These are phyloP conservation scores for Drosophila micromelanica DNA, from an alignment of 1,140 invertebrate species.

Conservation along the genomic window DNA sequence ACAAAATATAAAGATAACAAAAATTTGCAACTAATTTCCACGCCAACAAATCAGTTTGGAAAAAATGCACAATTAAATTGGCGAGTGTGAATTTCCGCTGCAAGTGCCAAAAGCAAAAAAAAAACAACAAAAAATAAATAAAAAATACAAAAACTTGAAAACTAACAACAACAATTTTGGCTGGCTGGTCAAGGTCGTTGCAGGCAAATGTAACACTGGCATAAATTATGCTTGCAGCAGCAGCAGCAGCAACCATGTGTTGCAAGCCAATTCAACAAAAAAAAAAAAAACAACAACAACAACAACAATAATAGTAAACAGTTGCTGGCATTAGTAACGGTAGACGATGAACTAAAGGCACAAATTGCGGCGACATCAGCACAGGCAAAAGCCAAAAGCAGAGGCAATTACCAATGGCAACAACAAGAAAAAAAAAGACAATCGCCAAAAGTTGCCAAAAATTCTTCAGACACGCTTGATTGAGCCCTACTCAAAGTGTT, in stretches of 20 bases:
- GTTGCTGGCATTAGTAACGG: conserved; percentile 54
- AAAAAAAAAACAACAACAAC: conserved; percentile 14
- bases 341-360: conserved; percentile 31
- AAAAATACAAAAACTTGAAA: conserved; percentile 19
- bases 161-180: conserved; percentile 60
- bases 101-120: conserved; percentile 32
- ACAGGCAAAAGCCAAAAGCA: conserved; percentile 27
- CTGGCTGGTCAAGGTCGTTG: conserved; percentile 71
- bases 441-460: conserved; percentile 22
- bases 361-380: conserved; percentile 46
- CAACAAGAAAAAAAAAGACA: conserved; percentile 23
- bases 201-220: conserved; percentile 73
- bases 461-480: conserved; percentile 23
- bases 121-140: conserved; percentile 13
- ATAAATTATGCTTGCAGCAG: conserved; percentile 71
- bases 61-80: conserved; percentile 66
- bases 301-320: not conserved
- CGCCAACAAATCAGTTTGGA: conserved; percentile 17
- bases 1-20: conserved; percentile 34
- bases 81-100: conserved; percentile 76
- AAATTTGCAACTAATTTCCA: conserved; percentile 56
- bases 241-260: conserved; percentile 31
- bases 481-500: conserved; percentile 1
- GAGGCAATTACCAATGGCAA: conserved; percentile 50
- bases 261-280: conserved; percentile 42